These are phyloP conservation scores for Hippocampus guttulatus DNA, from an alignment of 2,113 vertebrate species.

Conservation along the genomic window DNA sequence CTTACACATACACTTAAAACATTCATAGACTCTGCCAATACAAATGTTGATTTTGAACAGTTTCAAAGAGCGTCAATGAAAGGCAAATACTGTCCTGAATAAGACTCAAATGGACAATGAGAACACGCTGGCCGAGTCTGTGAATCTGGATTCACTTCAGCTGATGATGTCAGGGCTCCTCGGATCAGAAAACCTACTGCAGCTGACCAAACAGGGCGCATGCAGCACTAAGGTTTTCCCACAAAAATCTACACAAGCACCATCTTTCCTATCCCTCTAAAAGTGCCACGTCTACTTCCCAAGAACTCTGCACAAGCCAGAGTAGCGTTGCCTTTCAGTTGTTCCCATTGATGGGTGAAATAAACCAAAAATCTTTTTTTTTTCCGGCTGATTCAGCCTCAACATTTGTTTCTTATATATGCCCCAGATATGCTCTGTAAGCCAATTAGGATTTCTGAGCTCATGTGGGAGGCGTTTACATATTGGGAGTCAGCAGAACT, in stretches of 20 bases:
- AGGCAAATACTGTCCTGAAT: not conserved
- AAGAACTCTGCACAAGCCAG: not conserved
- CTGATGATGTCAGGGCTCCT: slow-evolving; percentile 49
- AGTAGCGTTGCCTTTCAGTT: slow-evolving; percentile 9
- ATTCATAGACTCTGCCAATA: slow-evolving; percentile 8
- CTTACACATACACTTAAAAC: not conserved
- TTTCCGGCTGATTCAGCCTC: not conserved
- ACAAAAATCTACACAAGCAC: slow-evolving; percentile 45
- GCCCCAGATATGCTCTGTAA: slow-evolving; percentile 34
- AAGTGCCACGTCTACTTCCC: slow-evolving; percentile 46
- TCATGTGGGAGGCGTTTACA: slow-evolving; percentile 25
- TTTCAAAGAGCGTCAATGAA: slow-evolving; percentile 13
- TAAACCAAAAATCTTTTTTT: slow-evolving; percentile 1
- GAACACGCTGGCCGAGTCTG: slow-evolving; percentile 26
- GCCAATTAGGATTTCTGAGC: slow-evolving; percentile 28
- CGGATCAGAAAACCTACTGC: slow-evolving; percentile 38
- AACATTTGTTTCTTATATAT: slow-evolving; percentile 16
- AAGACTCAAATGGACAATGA: slow-evolving; percentile 32
- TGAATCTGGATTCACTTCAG: slow-evolving; percentile 43
- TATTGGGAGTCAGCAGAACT: slow-evolving; percentile 52
- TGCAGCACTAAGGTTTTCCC: slow-evolving; percentile 33
- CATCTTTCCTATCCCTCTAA: slow-evolving; percentile 35
- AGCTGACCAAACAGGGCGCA: slow-evolving; percentile 64
- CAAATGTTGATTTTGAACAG: slow-evolving; percentile 27
- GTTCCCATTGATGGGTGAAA: slow-evolving; percentile 7